phyloP scores from a whole-genome alignment of 2,797 vertebrate species.

The Sebastes reedi region DNA sequence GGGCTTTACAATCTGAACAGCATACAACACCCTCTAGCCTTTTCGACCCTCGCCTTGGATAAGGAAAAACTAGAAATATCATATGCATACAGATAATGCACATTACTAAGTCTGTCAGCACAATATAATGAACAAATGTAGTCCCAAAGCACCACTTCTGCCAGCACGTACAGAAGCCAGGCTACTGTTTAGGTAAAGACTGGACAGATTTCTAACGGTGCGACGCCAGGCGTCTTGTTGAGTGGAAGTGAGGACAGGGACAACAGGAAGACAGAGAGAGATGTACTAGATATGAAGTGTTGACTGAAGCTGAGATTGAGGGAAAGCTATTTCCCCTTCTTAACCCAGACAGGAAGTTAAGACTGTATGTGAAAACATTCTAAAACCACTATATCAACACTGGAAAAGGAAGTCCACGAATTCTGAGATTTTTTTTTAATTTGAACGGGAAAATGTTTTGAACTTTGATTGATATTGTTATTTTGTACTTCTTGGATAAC shows the following conservation, averaged over 20 bases:
- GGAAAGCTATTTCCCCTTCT: not conserved
- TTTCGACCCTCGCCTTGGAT: not conserved
- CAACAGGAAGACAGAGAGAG: not conserved
- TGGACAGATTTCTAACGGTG: not conserved
- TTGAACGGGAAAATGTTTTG: not conserved
- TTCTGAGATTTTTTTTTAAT: not conserved
- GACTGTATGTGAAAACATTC: conserved; percentile 14
- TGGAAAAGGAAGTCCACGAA: not conserved
- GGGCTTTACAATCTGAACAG: not conserved
- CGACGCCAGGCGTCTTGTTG: not conserved
- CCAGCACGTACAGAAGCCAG: not conserved
- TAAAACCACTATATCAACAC: not conserved
- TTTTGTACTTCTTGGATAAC: not conserved
- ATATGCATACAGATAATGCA: not conserved
- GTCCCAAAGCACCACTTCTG: not conserved
- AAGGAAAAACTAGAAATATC: not conserved
- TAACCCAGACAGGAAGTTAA: conserved; percentile 7
- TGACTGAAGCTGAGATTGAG: not conserved
- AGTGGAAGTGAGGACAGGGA: not conserved
- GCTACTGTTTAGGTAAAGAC: not conserved
- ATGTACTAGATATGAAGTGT: not conserved
- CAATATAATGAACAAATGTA: not conserved
- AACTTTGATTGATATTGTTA: not conserved
- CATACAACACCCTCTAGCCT: not conserved
- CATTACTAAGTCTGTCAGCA: not conserved